phyloP scores from a whole-genome alignment of 2,797 vertebrate species.

The Sphenodon punctatus region DNA sequence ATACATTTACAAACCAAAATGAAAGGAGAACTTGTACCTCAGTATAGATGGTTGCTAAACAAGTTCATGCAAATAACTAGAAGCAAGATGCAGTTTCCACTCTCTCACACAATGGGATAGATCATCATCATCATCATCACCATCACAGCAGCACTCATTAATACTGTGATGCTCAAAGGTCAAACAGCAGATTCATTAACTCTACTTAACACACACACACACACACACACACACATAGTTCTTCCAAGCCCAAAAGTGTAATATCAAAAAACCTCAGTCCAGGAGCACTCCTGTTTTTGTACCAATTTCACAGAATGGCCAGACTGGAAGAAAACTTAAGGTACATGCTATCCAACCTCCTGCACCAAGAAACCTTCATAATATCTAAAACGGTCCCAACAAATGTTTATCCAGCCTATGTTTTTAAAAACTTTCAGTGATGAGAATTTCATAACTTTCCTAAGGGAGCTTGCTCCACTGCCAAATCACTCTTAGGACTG shows the following conservation, averaged over 20 bases:
- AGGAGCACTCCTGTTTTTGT: not conserved
- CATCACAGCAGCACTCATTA: conserved; percentile 42
- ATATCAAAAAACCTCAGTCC: conserved; percentile 28
- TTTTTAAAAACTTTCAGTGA: too few relatives aligned
- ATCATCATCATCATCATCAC: conserved; percentile 39
- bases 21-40: conserved; percentile 15
- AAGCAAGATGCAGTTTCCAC: conserved; percentile 31
- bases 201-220: too few relatives aligned
- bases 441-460: too few relatives aligned
- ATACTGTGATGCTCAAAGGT: conserved; percentile 38
- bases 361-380: too few relatives aligned
- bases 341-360: too few relatives aligned
- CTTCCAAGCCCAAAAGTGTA: conserved; percentile 13
- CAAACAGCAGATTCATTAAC: conserved; percentile 35
- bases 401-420: too few relatives aligned
- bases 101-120: conserved; percentile 29
- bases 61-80: conserved; percentile 48
- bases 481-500: too few relatives aligned
- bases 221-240: conserved; percentile 41
- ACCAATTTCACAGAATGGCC: too few relatives aligned
- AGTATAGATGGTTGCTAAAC: conserved; percentile 17
- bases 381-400: too few relatives aligned
- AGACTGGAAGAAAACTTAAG: too few relatives aligned
- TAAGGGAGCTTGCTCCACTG: too few relatives aligned
- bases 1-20: too few relatives aligned